Evolutionary conservation across 1,140 invertebrate species (phyloP).

Genomic region (Ectropis grisescens): DNA sequence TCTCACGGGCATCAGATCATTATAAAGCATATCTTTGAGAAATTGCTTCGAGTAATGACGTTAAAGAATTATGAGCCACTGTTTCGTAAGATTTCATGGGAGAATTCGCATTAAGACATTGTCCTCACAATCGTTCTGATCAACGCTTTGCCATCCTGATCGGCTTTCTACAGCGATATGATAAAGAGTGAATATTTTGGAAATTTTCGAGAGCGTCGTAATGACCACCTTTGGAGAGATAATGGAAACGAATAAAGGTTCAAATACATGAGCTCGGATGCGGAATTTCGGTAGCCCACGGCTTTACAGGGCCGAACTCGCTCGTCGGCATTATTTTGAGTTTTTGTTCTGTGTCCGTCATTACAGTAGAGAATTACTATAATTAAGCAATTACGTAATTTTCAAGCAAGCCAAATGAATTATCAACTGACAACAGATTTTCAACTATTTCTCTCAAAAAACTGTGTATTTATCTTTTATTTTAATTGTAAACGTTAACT

Average conservation of each 20-base stretch:
- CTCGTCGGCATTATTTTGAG: no score
- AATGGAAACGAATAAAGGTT: slow-evolving; percentile 18
- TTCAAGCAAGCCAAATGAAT: no score
- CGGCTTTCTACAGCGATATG: no score
- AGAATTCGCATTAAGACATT: slow-evolving; percentile 14
- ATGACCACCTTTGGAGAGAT: slow-evolving; percentile 22
- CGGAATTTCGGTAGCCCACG: slow-evolving; percentile 46
- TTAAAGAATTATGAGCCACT: slow-evolving; percentile 32
- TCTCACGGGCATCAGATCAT: slow-evolving; percentile 51
- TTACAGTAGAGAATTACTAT: no score
- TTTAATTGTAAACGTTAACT: no score
- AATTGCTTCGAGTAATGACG: slow-evolving; percentile 47
- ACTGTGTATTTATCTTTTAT: no score
- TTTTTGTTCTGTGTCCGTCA: no score
- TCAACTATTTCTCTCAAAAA: no score
- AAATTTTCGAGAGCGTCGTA: slow-evolving; percentile 3
- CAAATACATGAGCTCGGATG: slow-evolving; percentile 19
- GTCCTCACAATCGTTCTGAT: slow-evolving; percentile 12
- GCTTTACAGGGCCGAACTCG: slow-evolving; percentile 28
- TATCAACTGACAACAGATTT: no score
- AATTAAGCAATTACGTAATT: no score
- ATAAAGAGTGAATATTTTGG: no score
- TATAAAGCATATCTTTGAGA: slow-evolving; percentile 40
- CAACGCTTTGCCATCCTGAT: slow-evolving; percentile 1
- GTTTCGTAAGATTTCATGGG: slow-evolving; percentile 10